Evolutionary conservation across 2,888 invertebrate species (phyloP).

Genomic region (Ichneumoninae sp.): DNA sequence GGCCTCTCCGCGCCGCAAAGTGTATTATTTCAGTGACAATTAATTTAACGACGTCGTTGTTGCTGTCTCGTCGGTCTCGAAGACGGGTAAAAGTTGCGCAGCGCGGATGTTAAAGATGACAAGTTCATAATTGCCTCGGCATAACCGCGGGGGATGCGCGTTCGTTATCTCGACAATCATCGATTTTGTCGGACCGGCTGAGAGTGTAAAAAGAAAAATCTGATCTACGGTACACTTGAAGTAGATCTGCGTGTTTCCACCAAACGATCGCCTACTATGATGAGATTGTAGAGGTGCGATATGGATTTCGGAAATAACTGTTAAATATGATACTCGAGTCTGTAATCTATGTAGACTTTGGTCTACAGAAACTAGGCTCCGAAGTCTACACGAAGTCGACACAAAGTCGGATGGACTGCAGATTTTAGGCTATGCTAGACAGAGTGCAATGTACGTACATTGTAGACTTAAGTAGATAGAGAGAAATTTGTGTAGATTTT

Average conservation of each 20-base stretch:
- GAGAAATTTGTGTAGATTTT: too few species aligned
- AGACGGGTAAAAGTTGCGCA: conserved; percentile 18
- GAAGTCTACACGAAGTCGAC: too few species aligned
- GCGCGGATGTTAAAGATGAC: conserved; percentile 22
- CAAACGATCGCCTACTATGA: too few species aligned
- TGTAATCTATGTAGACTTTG: too few species aligned
- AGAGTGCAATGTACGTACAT: too few species aligned
- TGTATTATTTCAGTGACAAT: conserved; percentile 56
- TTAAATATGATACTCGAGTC: too few species aligned
- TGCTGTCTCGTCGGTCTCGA: conserved; percentile 38
- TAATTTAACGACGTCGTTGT: conserved; percentile 52
- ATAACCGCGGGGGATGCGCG: background rate
- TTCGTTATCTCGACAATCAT: background rate
- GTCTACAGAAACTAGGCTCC: too few species aligned
- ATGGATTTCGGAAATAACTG: too few species aligned
- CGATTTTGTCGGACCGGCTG: background rate
- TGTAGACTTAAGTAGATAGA: too few species aligned
- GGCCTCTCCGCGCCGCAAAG: conserved; percentile 29
- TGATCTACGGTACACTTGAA: background rate
- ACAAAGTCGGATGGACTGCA: too few species aligned
- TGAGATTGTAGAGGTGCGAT: background rate
- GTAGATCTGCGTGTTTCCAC: too few species aligned
- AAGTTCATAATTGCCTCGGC: conserved; percentile 18
- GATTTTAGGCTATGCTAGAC: too few species aligned
- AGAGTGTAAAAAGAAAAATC: background rate